Percentiles rank a stretch among this genome's conserved stretches.
Evolutionary conservation across 2,888 invertebrate species (phyloP).

Genomic region (Drosophila niveifrons): DNA sequence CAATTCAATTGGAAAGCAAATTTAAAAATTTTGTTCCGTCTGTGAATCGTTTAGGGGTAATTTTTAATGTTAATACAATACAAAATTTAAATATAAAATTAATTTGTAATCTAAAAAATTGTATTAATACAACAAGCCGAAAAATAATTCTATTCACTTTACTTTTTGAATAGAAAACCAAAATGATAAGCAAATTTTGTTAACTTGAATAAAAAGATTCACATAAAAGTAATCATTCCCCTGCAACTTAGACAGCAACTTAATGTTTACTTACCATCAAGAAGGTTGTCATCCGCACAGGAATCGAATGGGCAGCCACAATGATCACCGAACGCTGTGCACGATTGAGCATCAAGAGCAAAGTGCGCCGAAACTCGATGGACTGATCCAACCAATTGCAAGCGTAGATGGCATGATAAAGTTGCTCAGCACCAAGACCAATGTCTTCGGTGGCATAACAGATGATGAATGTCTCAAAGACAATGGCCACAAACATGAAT

Average conservation of each 20-base stretch:
- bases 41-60: no score
- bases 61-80: no score
- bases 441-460: conserved; percentile 87
- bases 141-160: no score
- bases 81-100: no score
- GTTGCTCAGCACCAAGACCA: conserved; percentile 85
- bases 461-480: conserved; percentile 86
- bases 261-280: conserved; percentile 83
- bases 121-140: no score
- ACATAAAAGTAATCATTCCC: no score
- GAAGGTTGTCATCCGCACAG: conserved; percentile 86
- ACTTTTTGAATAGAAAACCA: no score
- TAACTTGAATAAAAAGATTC: no score
- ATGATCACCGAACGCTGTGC: conserved; percentile 86
- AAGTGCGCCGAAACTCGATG: conserved; percentile 80
- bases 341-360: conserved; percentile 86
- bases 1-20: no score
- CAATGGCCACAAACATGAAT: conserved; percentile 80
- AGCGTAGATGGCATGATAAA: conserved; percentile 86
- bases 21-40: no score
- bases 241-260: not conserved
- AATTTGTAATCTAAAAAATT: no score
- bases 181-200: no score
- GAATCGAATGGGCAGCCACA: conserved; percentile 86
- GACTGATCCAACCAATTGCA: conserved; percentile 87